Percentiles rank a stretch among this genome's conserved stretches.
Conservation (phyloP, 2,888 invertebrate genomes). For the Trissoscelio sp. region DNA sequence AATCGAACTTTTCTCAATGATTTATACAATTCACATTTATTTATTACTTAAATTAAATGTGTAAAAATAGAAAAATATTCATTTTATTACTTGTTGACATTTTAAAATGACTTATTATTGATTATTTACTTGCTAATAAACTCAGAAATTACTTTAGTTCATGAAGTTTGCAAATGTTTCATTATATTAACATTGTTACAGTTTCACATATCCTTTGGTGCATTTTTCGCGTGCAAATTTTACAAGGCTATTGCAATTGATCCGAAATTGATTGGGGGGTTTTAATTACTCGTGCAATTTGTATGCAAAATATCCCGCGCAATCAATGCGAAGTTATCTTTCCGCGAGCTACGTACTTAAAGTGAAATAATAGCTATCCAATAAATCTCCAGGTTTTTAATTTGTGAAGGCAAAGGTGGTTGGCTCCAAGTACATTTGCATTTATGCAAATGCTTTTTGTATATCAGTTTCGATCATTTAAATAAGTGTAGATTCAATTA, state of each 20-base stretch:
- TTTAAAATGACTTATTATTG: too few species aligned
- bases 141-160: too few species aligned
- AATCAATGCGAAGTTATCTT: conserved; percentile 29
- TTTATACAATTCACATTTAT: too few species aligned
- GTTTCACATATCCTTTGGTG: not conserved
- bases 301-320: conserved; percentile 29
- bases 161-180: too few species aligned
- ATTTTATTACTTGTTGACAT: too few species aligned
- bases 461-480: too few species aligned
- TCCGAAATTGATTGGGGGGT: conserved; percentile 32
- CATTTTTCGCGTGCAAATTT: conserved; percentile 28
- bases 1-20: too few species aligned
- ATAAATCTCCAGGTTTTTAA: not conserved
- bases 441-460: not conserved
- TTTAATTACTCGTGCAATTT: conserved; percentile 36
- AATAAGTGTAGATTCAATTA: too few species aligned
- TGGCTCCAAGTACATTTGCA: not conserved
- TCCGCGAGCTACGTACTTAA: not conserved
- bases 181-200: not conserved
- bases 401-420: not conserved
- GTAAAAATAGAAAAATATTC: too few species aligned
- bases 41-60: too few species aligned
- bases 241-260: conserved; percentile 30
- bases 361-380: not conserved
- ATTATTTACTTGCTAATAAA: too few species aligned